A percentile compares a stretch with the other conserved stretches of the same genome.
Evolutionary conservation across 1,140 invertebrate genomes (phyloP).

Genomic region (Carposina sasakii): DNA sequence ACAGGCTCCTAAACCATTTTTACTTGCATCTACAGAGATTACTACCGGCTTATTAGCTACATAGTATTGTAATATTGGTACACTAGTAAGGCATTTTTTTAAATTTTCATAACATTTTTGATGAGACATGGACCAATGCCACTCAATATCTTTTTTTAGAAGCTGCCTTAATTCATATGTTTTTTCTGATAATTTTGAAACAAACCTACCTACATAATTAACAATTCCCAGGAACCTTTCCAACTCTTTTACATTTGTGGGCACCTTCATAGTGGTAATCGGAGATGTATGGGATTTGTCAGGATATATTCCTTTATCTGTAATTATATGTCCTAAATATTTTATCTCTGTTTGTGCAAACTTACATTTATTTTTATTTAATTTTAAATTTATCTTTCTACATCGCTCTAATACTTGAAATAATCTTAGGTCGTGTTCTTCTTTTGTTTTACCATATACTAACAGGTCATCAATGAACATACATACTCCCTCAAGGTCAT

Average conservation of each 20-base stretch:
- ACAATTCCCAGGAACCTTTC: not conserved
- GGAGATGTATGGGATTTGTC: not conserved
- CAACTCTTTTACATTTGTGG: not conserved
- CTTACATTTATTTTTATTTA: slow-evolving; percentile 18
- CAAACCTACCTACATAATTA: not conserved
- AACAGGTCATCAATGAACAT: slow-evolving; percentile 18
- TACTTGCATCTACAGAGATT: slow-evolving; percentile 40
- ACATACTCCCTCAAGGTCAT: slow-evolving; percentile 11
- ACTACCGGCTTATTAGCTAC: not conserved
- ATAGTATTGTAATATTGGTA: not conserved
- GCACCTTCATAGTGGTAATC: not conserved
- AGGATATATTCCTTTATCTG: not conserved
- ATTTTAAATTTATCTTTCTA: slow-evolving; percentile 16
- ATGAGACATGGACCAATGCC: not conserved
- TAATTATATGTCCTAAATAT: slow-evolving; percentile 13
- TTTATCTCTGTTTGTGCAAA: slow-evolving; percentile 2
- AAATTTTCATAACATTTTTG: not conserved
- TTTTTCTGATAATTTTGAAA: not conserved
- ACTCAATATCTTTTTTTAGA: not conserved
- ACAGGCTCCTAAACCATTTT: slow-evolving; percentile 37
- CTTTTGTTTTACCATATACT: slow-evolving; percentile 1
- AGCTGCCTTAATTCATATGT: not conserved
- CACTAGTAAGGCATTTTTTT: not conserved
- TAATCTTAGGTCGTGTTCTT: slow-evolving; percentile 8
- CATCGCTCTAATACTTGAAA: slow-evolving; percentile 12